Evolutionary conservation across 2,888 invertebrate genomes (phyloP).

Genomic region (Zele albiditarsus): DNA sequence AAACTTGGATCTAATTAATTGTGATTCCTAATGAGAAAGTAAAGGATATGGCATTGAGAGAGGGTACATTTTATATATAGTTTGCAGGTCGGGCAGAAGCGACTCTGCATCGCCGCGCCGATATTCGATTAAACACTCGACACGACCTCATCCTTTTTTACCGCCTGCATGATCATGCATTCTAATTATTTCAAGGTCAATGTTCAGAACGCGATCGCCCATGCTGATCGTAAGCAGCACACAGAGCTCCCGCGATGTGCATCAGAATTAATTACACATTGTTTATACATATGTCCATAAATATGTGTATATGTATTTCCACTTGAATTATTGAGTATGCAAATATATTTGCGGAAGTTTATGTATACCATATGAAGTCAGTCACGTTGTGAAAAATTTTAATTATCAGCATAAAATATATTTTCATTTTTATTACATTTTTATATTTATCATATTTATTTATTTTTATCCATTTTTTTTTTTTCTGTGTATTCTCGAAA

Average conservation of each 20-base stretch:
- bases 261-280: conserved; percentile 39
- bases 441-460: not conserved
- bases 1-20: conserved; percentile 51
- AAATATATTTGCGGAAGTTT: conserved; percentile 22
- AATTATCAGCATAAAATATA: not conserved
- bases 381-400: not conserved
- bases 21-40: conserved; percentile 53
- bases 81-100: conserved; percentile 17
- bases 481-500: not conserved
- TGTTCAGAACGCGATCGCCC: conserved; percentile 41
- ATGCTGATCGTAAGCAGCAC: conserved; percentile 15
- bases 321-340: conserved; percentile 14
- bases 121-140: conserved; percentile 50
- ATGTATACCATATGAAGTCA: not conserved
- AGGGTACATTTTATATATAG: conserved; percentile 21
- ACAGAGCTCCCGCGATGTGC: conserved; percentile 16
- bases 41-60: conserved; percentile 41
- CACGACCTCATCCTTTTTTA: conserved; percentile 42
- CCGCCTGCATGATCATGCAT: conserved; percentile 33
- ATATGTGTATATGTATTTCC: not conserved
- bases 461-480: not conserved
- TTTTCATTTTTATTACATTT: conserved; percentile 3
- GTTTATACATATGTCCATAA: conserved; percentile 4
- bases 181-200: conserved; percentile 54
- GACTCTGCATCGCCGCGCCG: conserved; percentile 30